Evolutionary conservation across 2,113 vertebrate genomes (phyloP), one percentile per base, ranked within the genome.

Genomic region (Phaethon lepturus): DNA sequence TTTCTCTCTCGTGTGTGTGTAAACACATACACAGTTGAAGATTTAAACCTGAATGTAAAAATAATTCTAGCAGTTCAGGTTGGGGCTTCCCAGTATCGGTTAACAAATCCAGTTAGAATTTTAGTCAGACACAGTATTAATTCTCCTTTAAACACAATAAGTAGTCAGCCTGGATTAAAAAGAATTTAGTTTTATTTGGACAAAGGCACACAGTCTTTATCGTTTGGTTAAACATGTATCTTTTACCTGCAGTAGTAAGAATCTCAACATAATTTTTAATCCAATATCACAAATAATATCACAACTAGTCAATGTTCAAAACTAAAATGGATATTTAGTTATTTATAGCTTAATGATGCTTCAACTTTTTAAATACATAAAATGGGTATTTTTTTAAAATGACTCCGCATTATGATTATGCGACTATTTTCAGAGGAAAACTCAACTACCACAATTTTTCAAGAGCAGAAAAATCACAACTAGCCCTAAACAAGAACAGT

Each of bases 161-260:
- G 25, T 35, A 84, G 72, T 56, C 94, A 96, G 49, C 40, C 55
- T 74, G 47, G 68, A 92, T 92, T 94, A 87, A 94, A 82, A 97
- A 90, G n/a, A 89, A 72, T 40, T 84, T 59, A 68, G 19, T 86
- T 95, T 96, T 96, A 97, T 96, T 95, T 95, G 74, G 92, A 96
- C 63, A 95, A 93, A 97, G 47, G 28, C 44, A 95, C 80, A 90
- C 33, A 94, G 62, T 86, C 93, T 82, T 95, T 81, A 94, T 80
- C 95, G 88, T 71, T 90, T 90, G 90, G 89, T 58, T 83, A 95
- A 86, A 96, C 69, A 80, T 2, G 5, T 58, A 63, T 49, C 58
- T 64, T 94, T 90, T 80, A 92, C 66, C 80, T 96, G 91, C 40
- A 77, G 75, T 63, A 96, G 29, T 56, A 97, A 95, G 88, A 92